phyloP scores from a whole-genome alignment of 2,888 invertebrate species.

The Oscheius sp. region DNA sequence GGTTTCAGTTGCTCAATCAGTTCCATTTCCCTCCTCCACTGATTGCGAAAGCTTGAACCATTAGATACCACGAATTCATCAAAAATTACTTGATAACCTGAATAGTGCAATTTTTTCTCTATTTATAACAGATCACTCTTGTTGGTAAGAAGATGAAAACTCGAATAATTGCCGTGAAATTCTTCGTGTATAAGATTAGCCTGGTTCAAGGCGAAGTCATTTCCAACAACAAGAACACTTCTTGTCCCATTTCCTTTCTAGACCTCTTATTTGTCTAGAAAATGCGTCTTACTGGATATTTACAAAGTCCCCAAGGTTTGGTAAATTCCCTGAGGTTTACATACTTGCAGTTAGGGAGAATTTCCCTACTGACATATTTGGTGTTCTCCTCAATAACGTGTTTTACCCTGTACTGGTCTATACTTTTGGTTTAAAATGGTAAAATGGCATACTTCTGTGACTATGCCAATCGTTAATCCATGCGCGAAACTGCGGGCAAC shows the following conservation, averaged over 20 bases:
- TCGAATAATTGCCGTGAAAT: not conserved
- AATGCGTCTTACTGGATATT: constrained; percentile 1
- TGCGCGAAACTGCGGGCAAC: not conserved
- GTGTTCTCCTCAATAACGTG: not conserved
- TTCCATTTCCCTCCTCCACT: not conserved
- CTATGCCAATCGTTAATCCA: not conserved
- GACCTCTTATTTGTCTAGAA: not conserved
- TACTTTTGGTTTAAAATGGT: not conserved
- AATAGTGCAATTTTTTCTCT: not conserved
- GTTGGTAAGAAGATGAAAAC: not conserved
- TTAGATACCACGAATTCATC: not conserved
- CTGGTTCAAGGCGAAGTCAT: constrained; percentile 4
- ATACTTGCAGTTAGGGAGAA: not conserved
- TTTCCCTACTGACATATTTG: not conserved
- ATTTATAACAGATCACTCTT: not conserved
- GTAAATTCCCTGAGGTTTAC: not conserved
- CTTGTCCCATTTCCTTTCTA: constrained; percentile 13
- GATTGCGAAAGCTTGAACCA: not conserved
- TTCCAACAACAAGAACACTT: not conserved
- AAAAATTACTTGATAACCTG: constrained; percentile 11
- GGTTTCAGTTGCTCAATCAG: not conserved
- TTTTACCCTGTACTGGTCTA: not conserved
- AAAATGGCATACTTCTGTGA: not conserved
- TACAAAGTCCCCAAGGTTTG: constrained; percentile 10
- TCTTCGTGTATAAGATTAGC: constrained; percentile 6